These are phyloP conservation scores for Drosophila tanythrix DNA, from an alignment of 2,888 invertebrate genomes.

Conservation along the genomic window DNA sequence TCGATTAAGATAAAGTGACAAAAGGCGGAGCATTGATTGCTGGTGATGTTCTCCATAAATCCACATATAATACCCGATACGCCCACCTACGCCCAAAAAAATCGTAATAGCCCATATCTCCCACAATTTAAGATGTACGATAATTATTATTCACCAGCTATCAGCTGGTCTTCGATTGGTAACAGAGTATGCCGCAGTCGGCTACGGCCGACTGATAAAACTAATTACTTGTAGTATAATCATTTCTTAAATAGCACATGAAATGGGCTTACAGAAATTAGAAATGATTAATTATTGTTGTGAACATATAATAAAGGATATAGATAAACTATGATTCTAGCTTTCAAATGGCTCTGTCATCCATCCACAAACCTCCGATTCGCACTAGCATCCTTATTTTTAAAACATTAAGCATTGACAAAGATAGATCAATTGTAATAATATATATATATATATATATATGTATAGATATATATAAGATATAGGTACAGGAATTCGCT, in stretches of 20 bases:
- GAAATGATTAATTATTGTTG: neutral
- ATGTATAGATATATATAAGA: neutral
- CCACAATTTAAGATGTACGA: neutral
- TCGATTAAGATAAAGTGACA: neutral
- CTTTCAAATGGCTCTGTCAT: neutral
- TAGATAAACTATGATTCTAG: neutral
- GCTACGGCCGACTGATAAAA: neutral
- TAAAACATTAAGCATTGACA: neutral
- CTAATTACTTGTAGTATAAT: neutral
- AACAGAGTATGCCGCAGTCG: neutral
- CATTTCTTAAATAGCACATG: neutral
- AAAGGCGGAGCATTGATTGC: neutral
- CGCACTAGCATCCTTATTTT: neutral
- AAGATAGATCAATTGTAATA: neutral
- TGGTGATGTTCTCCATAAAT: neutral
- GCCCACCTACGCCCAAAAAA: neutral
- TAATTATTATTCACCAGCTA: neutral
- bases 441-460: neutral
- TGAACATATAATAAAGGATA: neutral
- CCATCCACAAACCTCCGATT: neutral
- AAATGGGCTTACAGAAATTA: neutral
- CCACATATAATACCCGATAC: neutral
- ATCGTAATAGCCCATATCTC: neutral
- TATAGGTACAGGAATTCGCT: neutral
- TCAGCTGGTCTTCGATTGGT: neutral